Base-by-base conservation (phyloP, 2,797 vertebrate species). In the Crossoptilon crossoptilon region DNA sequence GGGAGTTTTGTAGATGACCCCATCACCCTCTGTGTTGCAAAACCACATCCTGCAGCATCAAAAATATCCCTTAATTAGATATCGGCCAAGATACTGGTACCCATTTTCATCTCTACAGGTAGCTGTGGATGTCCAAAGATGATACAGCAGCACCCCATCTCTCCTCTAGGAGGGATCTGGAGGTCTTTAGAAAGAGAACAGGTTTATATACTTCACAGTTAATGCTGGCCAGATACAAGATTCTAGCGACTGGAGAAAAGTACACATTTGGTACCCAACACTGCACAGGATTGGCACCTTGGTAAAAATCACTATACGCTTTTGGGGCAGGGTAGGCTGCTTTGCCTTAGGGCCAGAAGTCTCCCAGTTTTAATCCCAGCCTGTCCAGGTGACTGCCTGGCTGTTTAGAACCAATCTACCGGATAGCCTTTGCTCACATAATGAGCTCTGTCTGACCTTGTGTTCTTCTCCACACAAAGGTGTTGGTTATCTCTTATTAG, bases 401-500 rank as follows among this genome's bases (percentile, higher is more conserved):
- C 33, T 60, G 58, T n/a, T 2, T 8, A 85, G 53, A 31, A 77
- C 70, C 63, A 48, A 69, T 77, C 79, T 68, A 60, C 68, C 58
- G 11, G 6, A 64, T 37, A 86, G 63, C 83, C 85, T 76, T 85
- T 56, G 60, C 75, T 87, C 44, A 18, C 29, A 3, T 53, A 46
- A 43, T 19, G n/a, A 44, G 48, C 27, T 83, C 55, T 74, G 87
- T 62, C 87, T 90, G 69, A 83, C 44, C 58, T 33, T 33, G 33
- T 83, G 70, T 73, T 75, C 63, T 90, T n/a, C 73, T 77, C 1
- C 1, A 26, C 53, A 31, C 6, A 5, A 58, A 84, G 72, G 67
- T 82, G 31, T 53, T 70, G 22, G 60, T 78, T 94, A 90, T 63
- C 74, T 90, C 51, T 56, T 81, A 70, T 83, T 91, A 87, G 82